Conservation (phyloP, 2,797 vertebrate species). For the Artibeus jamaicensis region DNA sequence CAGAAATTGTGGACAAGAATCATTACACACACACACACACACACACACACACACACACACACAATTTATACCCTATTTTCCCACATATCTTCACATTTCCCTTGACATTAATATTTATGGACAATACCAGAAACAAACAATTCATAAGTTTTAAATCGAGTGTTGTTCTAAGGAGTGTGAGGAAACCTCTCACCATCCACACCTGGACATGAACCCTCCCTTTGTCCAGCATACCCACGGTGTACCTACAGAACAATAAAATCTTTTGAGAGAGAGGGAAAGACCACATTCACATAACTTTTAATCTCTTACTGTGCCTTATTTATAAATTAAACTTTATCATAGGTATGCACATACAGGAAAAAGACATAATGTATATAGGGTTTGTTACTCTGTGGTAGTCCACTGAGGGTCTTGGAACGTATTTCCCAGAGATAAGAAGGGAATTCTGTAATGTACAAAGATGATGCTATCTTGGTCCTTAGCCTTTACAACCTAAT, state of each 20-base stretch:
- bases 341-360: background rate
- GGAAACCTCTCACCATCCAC: background rate
- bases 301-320: background rate
- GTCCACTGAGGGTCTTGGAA: background rate
- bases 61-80: background rate
- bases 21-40: background rate
- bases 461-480: constrained; percentile 9
- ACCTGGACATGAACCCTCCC: background rate
- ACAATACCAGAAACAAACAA: background rate
- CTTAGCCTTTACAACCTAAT: constrained; percentile 44
- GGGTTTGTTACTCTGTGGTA: background rate
- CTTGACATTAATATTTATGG: background rate
- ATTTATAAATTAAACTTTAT: background rate
- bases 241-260: background rate
- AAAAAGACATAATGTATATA: background rate
- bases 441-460: background rate
- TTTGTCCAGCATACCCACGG: background rate
- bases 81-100: background rate
- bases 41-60: background rate
- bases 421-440: background rate
- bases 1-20: background rate
- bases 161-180: background rate
- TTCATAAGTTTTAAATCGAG: background rate
- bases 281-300: background rate
- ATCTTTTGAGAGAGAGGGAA: background rate